Base-by-base conservation (phyloP, 1,140 invertebrate species). In the Aphaenogaster floridana region DNA sequence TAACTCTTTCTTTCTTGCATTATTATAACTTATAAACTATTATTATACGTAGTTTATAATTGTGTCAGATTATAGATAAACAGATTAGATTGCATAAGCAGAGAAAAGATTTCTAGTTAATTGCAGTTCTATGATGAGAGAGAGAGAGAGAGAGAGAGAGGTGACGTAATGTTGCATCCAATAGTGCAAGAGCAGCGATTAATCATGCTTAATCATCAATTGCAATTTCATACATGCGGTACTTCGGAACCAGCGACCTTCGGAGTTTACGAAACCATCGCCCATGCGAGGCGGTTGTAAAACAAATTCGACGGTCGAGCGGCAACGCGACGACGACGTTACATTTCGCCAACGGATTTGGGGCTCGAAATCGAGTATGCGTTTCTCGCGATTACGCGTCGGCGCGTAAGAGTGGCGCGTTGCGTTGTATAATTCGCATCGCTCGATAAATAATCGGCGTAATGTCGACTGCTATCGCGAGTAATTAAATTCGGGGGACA, bases 371-470 rank as follows among this genome's bases (percentile, higher is more conserved):
- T 72, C 42, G 45, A 45, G 61, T 21, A 39, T 48, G 45, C 28
- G n/a, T 45, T 68, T 21, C 39, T 21, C n/a, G 64, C 9, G 45
- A 83, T 83, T 83, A 83, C 79, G 39, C 66, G 45, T 59, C 15
- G 79, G 28, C 42, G 57, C 39, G 28, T 28, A 28, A 21, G 21
- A 45, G 45, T n/a, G 42, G 28, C 17, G 36, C 11, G 61, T 17
- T 39, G 17, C 17, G 54, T 39, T 15, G 9, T 64, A 17, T 42
- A 83, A 83, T 83, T 83, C 45, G 52, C 42, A 48, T 15, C 36
- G 61, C 61, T 48, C 79, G 79, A 81, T 71, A 81, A 28, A 81
- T 74, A 59, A 80, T 74, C 80, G 68, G 28, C 79, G 52, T 36
- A 28, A 68, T 28, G 28, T 15, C 21, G 66, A n/a, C 7, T 39